Evolutionary conservation across 2,797 vertebrate species (phyloP).

Genomic region (Picus viridis): DNA sequence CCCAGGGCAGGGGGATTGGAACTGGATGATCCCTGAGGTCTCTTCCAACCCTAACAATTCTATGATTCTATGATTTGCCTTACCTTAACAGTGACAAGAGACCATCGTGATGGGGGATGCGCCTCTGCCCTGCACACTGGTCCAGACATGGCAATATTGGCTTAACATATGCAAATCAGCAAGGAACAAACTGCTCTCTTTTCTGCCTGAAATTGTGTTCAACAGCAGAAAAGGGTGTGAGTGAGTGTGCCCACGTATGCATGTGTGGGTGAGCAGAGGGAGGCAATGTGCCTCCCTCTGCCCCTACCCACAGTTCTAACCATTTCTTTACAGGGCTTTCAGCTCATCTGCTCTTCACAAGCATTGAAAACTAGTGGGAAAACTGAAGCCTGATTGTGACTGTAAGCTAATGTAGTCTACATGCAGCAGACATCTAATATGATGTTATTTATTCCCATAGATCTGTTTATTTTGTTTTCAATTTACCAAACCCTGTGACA

Average conservation of each 20-base stretch:
- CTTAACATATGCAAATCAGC: background rate
- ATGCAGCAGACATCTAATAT: constrained; percentile 72
- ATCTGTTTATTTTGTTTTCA: constrained; percentile 80
- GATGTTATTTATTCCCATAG: constrained; percentile 80
- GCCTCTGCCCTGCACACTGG: accelerated
- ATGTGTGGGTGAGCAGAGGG: accelerated
- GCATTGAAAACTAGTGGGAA: constrained; percentile 52
- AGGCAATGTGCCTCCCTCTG: background rate
- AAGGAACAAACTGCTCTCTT: background rate
- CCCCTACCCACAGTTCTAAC: background rate
- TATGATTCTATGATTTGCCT: background rate
- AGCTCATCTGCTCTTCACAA: constrained; percentile 29
- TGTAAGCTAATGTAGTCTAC: constrained; percentile 69
- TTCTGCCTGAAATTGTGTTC: background rate
- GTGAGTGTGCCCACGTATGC: accelerated
- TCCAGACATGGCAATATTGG: background rate
- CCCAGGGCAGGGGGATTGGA: too few species aligned
- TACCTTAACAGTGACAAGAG: accelerated
- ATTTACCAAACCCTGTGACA: constrained; percentile 77
- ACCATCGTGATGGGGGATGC: accelerated
- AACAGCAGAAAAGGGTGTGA: background rate
- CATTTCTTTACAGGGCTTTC: background rate
- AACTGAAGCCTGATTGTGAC: constrained; percentile 37
- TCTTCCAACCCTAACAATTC: too few species aligned
- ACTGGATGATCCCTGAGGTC: too few species aligned